These are phyloP conservation scores for Fragum fragum DNA, from an alignment of 2,888 invertebrate species.

Conservation along the genomic window DNA sequence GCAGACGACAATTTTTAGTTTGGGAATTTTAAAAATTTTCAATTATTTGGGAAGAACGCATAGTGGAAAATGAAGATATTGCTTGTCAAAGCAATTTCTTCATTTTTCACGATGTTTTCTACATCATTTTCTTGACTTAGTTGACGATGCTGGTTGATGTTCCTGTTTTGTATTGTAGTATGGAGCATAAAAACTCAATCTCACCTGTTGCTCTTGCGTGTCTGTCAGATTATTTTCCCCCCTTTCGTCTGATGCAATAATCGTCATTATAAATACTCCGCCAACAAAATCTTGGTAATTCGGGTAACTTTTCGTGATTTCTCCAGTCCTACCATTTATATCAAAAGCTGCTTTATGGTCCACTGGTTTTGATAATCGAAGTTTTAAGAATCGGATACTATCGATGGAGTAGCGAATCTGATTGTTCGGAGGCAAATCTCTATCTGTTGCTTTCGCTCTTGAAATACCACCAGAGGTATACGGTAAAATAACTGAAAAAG, in stretches of 20 bases:
- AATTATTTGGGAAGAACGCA: no score
- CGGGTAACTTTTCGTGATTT: slow-evolving; percentile 64
- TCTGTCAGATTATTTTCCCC: slow-evolving; percentile 45
- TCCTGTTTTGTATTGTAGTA: no score
- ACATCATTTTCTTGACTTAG: no score
- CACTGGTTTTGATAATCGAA: slow-evolving; percentile 28
- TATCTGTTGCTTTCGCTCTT: slow-evolving; percentile 60
- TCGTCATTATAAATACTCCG: slow-evolving; percentile 72
- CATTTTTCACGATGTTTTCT: no score
- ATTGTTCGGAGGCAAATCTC: slow-evolving; percentile 62
- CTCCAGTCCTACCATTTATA: slow-evolving; percentile 72
- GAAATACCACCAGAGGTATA: slow-evolving; percentile 53
- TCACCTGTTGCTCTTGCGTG: slow-evolving; percentile 53
- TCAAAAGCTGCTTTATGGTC: slow-evolving; percentile 69
- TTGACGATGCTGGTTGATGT: no score
- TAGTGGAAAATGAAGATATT: no score
- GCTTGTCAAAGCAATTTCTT: no score
- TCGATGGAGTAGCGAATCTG: slow-evolving; percentile 68
- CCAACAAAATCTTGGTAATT: slow-evolving; percentile 72
- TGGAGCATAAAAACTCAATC: no score
- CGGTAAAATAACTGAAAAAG: slow-evolving; percentile 67
- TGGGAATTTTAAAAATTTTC: no score
- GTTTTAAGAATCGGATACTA: slow-evolving; percentile 50
- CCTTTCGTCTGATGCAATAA: slow-evolving; percentile 72
- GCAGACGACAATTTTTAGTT: no score